Conservation (phyloP, 1,140 invertebrate species). For the Octopus sinensis region DNA sequence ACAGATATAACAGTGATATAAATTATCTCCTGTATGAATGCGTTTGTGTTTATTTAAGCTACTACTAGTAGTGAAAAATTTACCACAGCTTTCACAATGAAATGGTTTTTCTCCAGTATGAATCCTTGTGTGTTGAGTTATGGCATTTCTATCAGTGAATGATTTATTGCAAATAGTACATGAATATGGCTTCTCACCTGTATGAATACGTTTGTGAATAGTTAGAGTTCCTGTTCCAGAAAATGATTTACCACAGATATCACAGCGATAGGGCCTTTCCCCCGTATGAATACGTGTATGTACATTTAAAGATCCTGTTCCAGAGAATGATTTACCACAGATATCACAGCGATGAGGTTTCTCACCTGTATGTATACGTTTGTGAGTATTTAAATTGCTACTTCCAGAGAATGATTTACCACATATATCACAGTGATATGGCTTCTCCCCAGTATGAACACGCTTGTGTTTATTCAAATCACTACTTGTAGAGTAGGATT, state of each 20-base stretch:
- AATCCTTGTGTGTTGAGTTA: conserved; percentile 71
- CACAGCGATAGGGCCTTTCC: conserved; percentile 91
- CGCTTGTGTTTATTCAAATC: too few species aligned
- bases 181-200: conserved; percentile 69
- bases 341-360: conserved; percentile 16
- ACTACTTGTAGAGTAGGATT: too few species aligned
- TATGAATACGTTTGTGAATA: conserved; percentile 87
- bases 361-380: conserved; percentile 23
- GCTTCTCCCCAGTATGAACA: too few species aligned
- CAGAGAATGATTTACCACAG: conserved; percentile 17
- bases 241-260: conserved; percentile 84
- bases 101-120: conserved; percentile 76
- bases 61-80: conserved; percentile 14
- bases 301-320: conserved; percentile 23
- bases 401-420: conserved; percentile 20
- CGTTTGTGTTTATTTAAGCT: conserved; percentile 26
- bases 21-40: conserved; percentile 27
- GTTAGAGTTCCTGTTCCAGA: conserved; percentile 89
- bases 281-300: conserved; percentile 75
- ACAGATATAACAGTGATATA: conserved; percentile 23
- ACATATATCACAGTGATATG: too few species aligned
- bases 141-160: conserved; percentile 87
- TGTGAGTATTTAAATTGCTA: conserved; percentile 19
- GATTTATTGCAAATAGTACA: conserved; percentile 87
- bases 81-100: conserved; percentile 19